phyloP scores from a whole-genome alignment of 2,797 vertebrate species.

The Epinephelus coioides region DNA sequence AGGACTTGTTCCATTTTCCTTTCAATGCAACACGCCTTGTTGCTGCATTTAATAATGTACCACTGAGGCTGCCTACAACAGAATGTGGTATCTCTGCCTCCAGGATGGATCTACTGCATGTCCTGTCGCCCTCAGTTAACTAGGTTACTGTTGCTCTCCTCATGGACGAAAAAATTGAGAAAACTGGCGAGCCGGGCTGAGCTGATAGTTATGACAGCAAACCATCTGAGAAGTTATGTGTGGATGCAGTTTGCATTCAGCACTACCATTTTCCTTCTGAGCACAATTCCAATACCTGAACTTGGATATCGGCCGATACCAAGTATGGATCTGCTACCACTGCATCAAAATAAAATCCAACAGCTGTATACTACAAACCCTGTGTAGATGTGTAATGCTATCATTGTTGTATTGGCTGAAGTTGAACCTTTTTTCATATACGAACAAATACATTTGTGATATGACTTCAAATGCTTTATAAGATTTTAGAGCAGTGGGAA shows the following conservation, averaged over 20 bases:
- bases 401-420: too few species aligned
- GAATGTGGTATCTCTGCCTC: not conserved
- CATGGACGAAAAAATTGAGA: not conserved
- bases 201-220: not conserved
- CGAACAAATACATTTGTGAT: too few species aligned
- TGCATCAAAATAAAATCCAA: too few species aligned
- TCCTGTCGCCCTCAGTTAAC: not conserved
- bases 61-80: not conserved
- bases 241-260: not conserved
- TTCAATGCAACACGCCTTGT: not conserved
- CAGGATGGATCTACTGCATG: not conserved
- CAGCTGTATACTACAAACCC: too few species aligned
- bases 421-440: too few species aligned
- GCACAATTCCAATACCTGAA: too few species aligned
- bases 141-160: not conserved
- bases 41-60: not conserved
- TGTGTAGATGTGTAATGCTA: too few species aligned
- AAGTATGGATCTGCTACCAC: too few species aligned
- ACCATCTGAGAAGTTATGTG: not conserved
- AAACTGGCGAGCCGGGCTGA: not conserved
- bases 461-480: too few species aligned
- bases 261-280: too few species aligned
- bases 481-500: too few species aligned
- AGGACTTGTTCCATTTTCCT: slow-evolving; percentile 8
- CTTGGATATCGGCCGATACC: too few species aligned